Conservation (phyloP, 2,113 vertebrate genomes). For the Todiramphus chloris region DNA sequence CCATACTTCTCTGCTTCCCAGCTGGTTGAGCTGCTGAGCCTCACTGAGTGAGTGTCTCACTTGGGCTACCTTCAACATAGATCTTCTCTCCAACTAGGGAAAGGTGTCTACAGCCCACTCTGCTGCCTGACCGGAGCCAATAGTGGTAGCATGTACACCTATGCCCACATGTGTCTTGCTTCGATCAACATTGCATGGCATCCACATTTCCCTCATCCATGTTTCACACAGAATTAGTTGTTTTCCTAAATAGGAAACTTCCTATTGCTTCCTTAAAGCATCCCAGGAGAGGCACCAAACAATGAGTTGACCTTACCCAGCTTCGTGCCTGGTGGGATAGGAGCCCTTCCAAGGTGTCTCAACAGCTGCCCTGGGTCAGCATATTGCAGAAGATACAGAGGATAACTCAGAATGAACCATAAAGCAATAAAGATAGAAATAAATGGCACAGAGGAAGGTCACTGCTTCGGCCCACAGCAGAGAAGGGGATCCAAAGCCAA, state of each 20-base stretch:
- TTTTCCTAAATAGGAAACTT: neutral
- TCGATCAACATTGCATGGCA: fast-evolving
- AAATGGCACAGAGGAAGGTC: neutral
- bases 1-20: neutral
- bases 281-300: neutral
- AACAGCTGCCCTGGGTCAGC: neutral
- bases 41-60: neutral
- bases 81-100: neutral
- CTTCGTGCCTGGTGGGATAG: neutral
- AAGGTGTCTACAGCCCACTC: neutral
- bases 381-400: neutral
- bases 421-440: neutral
- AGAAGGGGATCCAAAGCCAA: neutral
- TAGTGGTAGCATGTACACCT: neutral
- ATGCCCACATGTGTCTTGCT: neutral
- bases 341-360: neutral
- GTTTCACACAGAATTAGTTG: neutral
- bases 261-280: neutral
- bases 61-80: neutral
- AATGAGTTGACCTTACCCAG: fast-evolving
- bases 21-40: neutral
- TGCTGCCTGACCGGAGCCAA: fast-evolving
- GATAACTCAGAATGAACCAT: neutral
- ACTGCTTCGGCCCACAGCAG: neutral
- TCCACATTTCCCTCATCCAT: neutral